Base-by-base conservation (phyloP, 2,113 vertebrate species). In the Serilophus lunatus region DNA sequence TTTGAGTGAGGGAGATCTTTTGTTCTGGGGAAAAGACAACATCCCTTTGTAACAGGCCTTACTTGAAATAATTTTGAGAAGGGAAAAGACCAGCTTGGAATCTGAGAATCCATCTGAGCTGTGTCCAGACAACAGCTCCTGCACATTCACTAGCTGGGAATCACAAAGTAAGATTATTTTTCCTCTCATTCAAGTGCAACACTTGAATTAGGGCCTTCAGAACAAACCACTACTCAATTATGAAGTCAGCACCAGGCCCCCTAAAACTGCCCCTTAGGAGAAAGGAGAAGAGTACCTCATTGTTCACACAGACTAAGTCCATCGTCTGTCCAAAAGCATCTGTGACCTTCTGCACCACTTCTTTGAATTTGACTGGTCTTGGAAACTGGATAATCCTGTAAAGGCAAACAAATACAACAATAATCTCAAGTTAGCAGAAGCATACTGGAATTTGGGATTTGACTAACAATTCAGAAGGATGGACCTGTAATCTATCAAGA, bases 261-360 rank as follows among this genome's bases (percentile, higher is more conserved):
- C 35, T 36, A 65, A 57, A 82, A 20, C 7, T 45, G 36, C 25
- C 26, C 69, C 40, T 15, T 10, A 83, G 56, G 50, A 61, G 44
- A 3, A 74, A 59, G 61, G 24, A 70, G 76, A 77, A 45, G 36
- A 79, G 25, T 97, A 99, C 99, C 98, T 99, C 98, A 51, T 98
- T 98, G 92, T 98, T 98, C 77, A 97, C 97, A 75, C 98, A 99
- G 95, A 98, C 98, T 70, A 99, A 97, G 86, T 99, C 99, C 99
- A 99, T 98, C 87, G 98, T 98, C 97, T 99, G 98, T 49, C 98
- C 99, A 84, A 99, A 99, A 90, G 98, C 99, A 96, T 99, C 99
- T 0, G 98, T 99, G 93, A 99, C 98, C 96, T 99, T 99, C 97
- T 98, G 98, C 77, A 98, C 96, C 82, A 99, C 98, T 72, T 99